phyloP scores from a whole-genome alignment of 2,888 invertebrate genomes.

The Sesia bembeciformis region DNA sequence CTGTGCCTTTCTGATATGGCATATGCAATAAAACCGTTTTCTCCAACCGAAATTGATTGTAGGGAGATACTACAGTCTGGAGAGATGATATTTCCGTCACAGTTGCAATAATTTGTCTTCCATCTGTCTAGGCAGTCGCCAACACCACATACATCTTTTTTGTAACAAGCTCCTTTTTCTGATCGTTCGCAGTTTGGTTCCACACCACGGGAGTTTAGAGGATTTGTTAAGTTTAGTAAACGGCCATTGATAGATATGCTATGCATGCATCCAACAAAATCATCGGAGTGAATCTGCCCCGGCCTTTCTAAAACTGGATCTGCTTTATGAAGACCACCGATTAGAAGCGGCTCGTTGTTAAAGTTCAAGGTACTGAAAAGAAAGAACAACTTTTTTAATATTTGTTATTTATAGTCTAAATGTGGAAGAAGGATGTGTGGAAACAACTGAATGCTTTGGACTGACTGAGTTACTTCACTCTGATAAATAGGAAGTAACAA shows the following conservation, averaged over 20 bases:
- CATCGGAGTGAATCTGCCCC: constrained; percentile 92
- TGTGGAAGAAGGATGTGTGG: no score
- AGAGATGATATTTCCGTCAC: constrained; percentile 80
- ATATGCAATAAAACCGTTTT: constrained; percentile 86
- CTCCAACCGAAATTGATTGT: constrained; percentile 84
- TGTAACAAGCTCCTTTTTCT: constrained; percentile 77
- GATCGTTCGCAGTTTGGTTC: constrained; percentile 84
- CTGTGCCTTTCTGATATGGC: constrained; percentile 87
- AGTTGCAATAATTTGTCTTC: constrained; percentile 83
- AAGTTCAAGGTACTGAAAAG: constrained; percentile 89
- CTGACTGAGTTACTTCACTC: no score
- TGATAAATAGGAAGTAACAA: no score
- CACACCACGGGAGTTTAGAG: constrained; percentile 81
- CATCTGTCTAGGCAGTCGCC: constrained; percentile 90
- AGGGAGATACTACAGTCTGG: constrained; percentile 87
- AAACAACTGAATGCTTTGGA: no score
- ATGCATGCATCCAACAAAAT: constrained; percentile 95
- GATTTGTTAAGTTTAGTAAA: constrained; percentile 85
- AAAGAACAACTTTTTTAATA: constrained; percentile 5
- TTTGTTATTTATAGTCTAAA: no score
- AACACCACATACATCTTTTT: constrained; percentile 67
- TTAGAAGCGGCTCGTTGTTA: constrained; percentile 88
- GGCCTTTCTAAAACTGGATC: constrained; percentile 91
- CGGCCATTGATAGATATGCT: constrained; percentile 92
- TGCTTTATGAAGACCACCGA: constrained; percentile 89